Conservation (phyloP, 2,113 vertebrate genomes). For the Anarhynchus alexandrinus region DNA sequence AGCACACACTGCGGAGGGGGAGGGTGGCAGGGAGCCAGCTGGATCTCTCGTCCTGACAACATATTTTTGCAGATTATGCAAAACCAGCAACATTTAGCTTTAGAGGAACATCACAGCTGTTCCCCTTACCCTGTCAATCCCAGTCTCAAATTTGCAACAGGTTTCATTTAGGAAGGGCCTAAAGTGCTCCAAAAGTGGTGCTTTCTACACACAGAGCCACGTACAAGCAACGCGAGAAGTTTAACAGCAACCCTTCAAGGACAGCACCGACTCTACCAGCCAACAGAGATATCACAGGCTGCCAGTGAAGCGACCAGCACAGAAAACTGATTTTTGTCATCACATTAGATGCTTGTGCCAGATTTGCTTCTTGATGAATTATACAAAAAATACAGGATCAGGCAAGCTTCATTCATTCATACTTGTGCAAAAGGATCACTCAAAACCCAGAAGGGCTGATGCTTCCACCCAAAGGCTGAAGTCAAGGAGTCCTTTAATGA, state of each 20-base stretch:
- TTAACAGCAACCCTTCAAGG: background rate
- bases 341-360: background rate
- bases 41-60: conserved; percentile 34
- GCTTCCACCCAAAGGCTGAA: background rate
- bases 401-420: background rate
- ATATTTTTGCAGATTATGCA: conserved; percentile 56
- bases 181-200: background rate
- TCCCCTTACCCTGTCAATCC: conserved; percentile 8
- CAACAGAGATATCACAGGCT: background rate
- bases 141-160: conserved; percentile 1
- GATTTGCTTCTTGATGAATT: conserved; percentile 4
- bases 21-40: conserved; percentile 28
- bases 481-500: background rate
- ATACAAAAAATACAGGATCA: background rate
- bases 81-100: conserved; percentile 32
- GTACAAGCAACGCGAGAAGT: accelerated
- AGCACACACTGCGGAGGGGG: background rate
- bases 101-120: conserved; percentile 51
- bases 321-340: background rate
- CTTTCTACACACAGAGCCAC: accelerated
- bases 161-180: background rate
- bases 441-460: background rate
- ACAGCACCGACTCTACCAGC: background rate
- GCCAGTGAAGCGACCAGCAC: background rate
- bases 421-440: background rate